Base-by-base conservation (phyloP, 2,113 vertebrate genomes). In the Cyanoramphus novaezelandiae region DNA sequence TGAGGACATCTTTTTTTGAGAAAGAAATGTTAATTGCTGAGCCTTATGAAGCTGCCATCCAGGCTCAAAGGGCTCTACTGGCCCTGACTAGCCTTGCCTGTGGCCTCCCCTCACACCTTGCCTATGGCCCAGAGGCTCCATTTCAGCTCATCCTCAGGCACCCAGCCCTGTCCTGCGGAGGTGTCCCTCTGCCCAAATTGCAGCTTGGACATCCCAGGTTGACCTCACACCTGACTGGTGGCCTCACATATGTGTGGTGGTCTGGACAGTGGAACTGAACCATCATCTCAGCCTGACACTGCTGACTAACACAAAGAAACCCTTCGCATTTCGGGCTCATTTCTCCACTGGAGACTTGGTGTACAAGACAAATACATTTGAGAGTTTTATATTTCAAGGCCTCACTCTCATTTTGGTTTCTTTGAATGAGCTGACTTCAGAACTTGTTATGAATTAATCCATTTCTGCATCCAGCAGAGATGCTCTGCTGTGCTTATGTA, bases 271-370 rank as follows among this genome's bases (percentile, higher is more conserved):
- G 55, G 4, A 57, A 37, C 39, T 52, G n/a, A 18, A 24, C 62
- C 62, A 13, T 46, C 55, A 10, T 53, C 60, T 74, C 41, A 29
- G 2, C 21, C 53, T 67, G 80, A 6, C 37, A 21, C 17, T 84
- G 43, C 72, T 81, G 53, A 27, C 46, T 24, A 15, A 35, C 17
- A 47, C 14, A 1, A 1, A 86, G 50, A 83, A 79, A 46, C 18
- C 5, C 9, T 71, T 50, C 27, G 11, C 0, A 0, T 49, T 52
- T 24, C 0, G 0, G 29, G 18, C 47, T 85, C 15, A 0, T 92
- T 83, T 44, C 57, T 91, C 20, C 31, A 33, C 57, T 87, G 74
- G 75, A 57, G 17, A 46, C 17, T 31, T 60, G 33, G 15, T 65
- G 27, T 41, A 43, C 11, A 2, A 55, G 11, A 33, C 21, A 68